Conservation (phyloP, 35 echinoderm and acorn worm species). For the Amphiura filiformis region DNA sequence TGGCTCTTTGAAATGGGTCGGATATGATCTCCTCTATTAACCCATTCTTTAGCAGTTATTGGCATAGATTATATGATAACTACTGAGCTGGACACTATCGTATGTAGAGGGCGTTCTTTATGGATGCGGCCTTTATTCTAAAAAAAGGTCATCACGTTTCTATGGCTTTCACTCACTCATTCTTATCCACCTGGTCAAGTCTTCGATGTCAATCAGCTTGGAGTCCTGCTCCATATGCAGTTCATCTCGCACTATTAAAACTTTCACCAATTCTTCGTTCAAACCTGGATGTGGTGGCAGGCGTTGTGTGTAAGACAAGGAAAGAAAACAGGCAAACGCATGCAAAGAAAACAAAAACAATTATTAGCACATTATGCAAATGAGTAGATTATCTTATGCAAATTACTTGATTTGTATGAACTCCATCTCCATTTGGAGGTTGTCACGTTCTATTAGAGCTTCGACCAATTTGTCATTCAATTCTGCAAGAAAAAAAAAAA, state of each 20-base stretch:
- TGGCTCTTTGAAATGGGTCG: not conserved
- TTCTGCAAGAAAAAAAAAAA: not conserved
- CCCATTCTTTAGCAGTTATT: not conserved
- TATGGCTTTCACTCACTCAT: constrained; percentile 92
- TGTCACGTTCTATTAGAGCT: not conserved
- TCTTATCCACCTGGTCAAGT: constrained; percentile 98
- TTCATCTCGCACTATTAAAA: constrained; percentile 78
- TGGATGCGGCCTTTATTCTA: not conserved
- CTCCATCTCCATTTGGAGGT: not conserved
- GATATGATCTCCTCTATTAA: not conserved
- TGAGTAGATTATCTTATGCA: not conserved
- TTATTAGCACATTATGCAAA: constrained; percentile 5
- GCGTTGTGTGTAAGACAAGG: not conserved
- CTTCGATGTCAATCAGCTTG: constrained; percentile 95
- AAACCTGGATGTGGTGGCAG: constrained; percentile 34
- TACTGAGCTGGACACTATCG: not conserved
- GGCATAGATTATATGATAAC: not conserved
- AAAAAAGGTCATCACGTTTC: not conserved
- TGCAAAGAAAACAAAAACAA: constrained; percentile 6
- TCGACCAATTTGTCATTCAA: not conserved
- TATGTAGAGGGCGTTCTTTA: not conserved
- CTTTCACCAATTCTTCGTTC: constrained; percentile 95
- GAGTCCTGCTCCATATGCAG: constrained; percentile 92
- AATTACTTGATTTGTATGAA: not conserved
- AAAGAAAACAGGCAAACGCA: not conserved